Base-by-base conservation (phyloP, 2,113 vertebrate genomes). In the Ptyas mucosa region DNA sequence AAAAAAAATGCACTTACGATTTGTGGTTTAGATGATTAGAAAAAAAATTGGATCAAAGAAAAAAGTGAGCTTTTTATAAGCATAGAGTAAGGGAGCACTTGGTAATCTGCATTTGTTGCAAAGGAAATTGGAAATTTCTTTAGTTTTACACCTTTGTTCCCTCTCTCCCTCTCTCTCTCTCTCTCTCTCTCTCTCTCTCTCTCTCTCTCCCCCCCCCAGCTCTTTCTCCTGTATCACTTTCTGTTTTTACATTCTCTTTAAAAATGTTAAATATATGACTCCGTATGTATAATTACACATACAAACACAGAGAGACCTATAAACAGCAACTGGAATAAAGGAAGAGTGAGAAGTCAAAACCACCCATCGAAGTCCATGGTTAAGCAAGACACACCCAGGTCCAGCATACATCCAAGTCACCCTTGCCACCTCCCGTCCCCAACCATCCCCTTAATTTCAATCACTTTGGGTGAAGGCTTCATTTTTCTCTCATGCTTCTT, bases 341-440 rank as follows among this genome's bases (percentile, higher is more conserved):
- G 69, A 39, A 39, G 34, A 18, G 2, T 39, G 6, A 21, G 34
- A 81, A 39, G 34, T 81, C 75, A 81, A 75, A 75, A 75, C 6
- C n/a, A 75, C n/a, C 15, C 12, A 39, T 20, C n/a, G 18, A 75
- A n/a, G 69, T 75, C n/a, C 14, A 34, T 75, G 15, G 15, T 75
- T 75, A 18, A 75, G 69, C 69, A 75, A 34, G 69, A 1, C 69
- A 75, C 2, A 34, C 2, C 15, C 15, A 39, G 69, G 7, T 75
- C 69, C 34, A 81, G 18, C 75, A 81, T 1, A 81, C 7, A 43
- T 21, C 34, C 34, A 81, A 81, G 75, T 81, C 43, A 46, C n/a
- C n/a, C n/a, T n/a, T n/a, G n/a, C n/a, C 75, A 8, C 2, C 3
- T 34, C 1, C 8, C 2, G 8, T n/a, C 3, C 8, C 15, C 11